phyloP scores from a whole-genome alignment of 2,888 invertebrate species.

The Rotaria socialis region DNA sequence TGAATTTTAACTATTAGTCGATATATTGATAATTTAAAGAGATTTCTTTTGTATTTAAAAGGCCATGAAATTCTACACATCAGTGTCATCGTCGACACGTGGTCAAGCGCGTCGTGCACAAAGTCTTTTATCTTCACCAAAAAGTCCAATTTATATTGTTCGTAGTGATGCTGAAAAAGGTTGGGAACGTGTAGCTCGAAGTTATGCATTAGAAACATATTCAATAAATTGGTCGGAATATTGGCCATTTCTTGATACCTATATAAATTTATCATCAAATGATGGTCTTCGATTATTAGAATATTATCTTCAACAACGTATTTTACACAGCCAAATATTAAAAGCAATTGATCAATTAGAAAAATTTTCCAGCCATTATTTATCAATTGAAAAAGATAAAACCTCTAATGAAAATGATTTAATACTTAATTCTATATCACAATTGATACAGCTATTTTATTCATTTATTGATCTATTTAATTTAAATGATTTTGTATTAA shows the following conservation, averaged over 20 bases:
- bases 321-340: not conserved
- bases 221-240: conserved; percentile 78
- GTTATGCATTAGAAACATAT: not conserved
- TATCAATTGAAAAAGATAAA: not conserved
- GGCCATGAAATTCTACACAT: conserved; percentile 56
- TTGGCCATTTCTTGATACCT: conserved; percentile 81
- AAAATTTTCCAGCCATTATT: conserved; percentile 13
- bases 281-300: conserved; percentile 75
- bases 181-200: conserved; percentile 73
- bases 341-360: conserved; percentile 22
- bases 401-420: conserved; percentile 11
- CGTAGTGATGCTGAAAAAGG: conserved; percentile 77
- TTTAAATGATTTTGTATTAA: conserved; percentile 12
- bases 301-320: conserved; percentile 65
- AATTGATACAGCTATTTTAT: conserved; percentile 2
- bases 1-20: not conserved
- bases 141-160: conserved; percentile 50
- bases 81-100: conserved; percentile 69
- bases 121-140: conserved; percentile 35
- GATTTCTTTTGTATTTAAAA: conserved; percentile 46
- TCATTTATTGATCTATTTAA: conserved; percentile 1
- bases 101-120: conserved; percentile 45
- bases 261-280: conserved; percentile 71
- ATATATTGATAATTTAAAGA: not conserved
- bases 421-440: not conserved